These are phyloP conservation scores for Ciconia boyciana DNA, from an alignment of 2,113 vertebrate genomes.

Conservation along the genomic window DNA sequence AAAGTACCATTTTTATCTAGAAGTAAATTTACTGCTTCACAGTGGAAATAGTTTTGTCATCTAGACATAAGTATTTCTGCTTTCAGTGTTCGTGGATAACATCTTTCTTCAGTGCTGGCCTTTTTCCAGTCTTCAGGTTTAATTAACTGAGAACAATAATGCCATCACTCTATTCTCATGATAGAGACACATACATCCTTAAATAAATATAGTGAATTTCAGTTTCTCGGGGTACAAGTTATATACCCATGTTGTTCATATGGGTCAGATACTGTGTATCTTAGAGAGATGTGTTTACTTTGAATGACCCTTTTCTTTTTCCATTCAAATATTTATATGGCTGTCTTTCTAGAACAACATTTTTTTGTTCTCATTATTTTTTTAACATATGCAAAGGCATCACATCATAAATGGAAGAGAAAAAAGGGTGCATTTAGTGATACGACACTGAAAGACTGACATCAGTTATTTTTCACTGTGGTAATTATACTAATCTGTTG, in stretches of 20 bases:
- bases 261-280: neutral
- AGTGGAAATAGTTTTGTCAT: neutral
- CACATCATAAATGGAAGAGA: neutral
- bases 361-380: neutral
- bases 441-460: neutral
- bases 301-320: neutral
- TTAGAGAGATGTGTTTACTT: neutral
- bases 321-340: neutral
- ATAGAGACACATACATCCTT: neutral
- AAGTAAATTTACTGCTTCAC: neutral
- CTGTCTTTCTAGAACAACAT: neutral
- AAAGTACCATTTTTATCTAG: neutral
- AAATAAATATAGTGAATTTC: neutral
- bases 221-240: neutral
- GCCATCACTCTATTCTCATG: neutral
- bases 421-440: neutral
- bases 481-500: neutral
- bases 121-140: neutral
- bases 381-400: neutral
- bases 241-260: neutral
- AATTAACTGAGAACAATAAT: constrained; percentile 11
- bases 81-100: neutral
- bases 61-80: neutral
- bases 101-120: neutral
- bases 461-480: neutral